Conservation (phyloP, 2,888 invertebrate genomes). For the Ectemnius cavifrons region DNA sequence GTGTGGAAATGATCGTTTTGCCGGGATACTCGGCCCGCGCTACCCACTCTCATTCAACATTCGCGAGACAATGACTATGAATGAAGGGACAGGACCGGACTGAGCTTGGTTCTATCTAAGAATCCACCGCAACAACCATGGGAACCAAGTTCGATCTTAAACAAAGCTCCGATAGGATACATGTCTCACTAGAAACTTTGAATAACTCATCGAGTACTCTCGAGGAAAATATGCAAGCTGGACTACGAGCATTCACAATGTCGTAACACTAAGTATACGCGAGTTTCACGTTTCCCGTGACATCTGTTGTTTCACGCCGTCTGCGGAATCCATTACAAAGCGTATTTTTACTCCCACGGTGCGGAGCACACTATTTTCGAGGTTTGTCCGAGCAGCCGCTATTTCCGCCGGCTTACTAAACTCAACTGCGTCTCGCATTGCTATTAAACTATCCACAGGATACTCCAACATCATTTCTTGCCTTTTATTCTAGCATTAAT, state of each 20-base stretch:
- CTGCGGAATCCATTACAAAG: constrained; percentile 16
- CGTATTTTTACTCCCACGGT: constrained; percentile 12
- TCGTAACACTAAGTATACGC: constrained; percentile 1
- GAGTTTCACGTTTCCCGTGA: constrained; percentile 5
- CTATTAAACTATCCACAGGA: neutral
- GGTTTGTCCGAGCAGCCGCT: too few species aligned
- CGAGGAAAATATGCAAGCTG: neutral
- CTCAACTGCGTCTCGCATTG: constrained; percentile 1
- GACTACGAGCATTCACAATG: neutral
- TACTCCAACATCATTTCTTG: too few species aligned
- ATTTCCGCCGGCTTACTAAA: neutral
- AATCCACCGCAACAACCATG: too few species aligned
- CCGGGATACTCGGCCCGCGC: constrained; percentile 48
- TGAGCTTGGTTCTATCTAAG: constrained; percentile 7
- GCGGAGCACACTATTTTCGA: constrained; percentile 5
- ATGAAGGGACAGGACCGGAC: constrained; percentile 47
- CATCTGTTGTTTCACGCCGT: constrained; percentile 11
- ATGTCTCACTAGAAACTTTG: too few species aligned
- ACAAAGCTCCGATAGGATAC: too few species aligned
- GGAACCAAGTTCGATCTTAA: too few species aligned
- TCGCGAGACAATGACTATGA: constrained; percentile 54
- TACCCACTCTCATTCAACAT: constrained; percentile 61
- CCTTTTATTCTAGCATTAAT: too few species aligned
- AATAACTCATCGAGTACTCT: too few species aligned
- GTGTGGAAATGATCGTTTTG: constrained; percentile 60